phyloP scores from a whole-genome alignment of 2,113 vertebrate species.

The Machaerirhynchus nigripectus region DNA sequence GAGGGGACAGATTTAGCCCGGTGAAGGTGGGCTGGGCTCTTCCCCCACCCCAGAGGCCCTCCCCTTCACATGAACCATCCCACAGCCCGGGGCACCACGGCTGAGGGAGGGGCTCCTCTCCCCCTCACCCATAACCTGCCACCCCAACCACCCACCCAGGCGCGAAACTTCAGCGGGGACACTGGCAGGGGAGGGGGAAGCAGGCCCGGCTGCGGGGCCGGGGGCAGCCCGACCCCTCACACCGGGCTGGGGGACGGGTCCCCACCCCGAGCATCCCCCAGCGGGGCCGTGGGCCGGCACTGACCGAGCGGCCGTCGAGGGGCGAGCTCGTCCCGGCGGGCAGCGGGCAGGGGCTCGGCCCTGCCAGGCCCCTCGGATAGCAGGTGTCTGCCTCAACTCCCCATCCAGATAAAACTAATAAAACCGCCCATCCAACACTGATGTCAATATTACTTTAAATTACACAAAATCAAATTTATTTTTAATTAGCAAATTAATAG shows the following conservation, averaged over 20 bases:
- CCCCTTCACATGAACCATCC: not conserved
- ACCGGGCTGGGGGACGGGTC: accelerated
- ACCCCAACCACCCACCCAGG: not conserved
- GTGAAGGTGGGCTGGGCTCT: not conserved
- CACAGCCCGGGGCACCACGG: not conserved
- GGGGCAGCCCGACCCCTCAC: not conserved
- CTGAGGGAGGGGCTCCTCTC: not conserved
- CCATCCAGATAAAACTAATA: slow-evolving; percentile 87
- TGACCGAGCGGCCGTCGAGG: not conserved
- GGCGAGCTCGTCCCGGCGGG: not conserved
- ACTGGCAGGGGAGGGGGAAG: not conserved
- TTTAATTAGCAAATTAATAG: slow-evolving; percentile 99
- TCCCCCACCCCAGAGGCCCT: accelerated
- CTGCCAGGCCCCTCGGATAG: slow-evolving; percentile 29
- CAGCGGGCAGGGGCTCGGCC: not conserved
- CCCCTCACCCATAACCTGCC: not conserved
- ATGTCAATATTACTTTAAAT: slow-evolving; percentile 98
- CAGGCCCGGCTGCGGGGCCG: not conserved
- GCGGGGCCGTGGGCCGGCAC: not conserved
- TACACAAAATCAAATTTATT: slow-evolving; percentile 99
- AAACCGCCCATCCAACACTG: slow-evolving; percentile 93
- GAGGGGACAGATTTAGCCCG: not conserved
- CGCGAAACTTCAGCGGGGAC: not conserved
- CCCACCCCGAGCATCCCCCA: not conserved
- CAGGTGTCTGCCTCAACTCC: slow-evolving; percentile 79